phyloP scores from a whole-genome alignment of 2,888 invertebrate species.

The Protula sp. region DNA sequence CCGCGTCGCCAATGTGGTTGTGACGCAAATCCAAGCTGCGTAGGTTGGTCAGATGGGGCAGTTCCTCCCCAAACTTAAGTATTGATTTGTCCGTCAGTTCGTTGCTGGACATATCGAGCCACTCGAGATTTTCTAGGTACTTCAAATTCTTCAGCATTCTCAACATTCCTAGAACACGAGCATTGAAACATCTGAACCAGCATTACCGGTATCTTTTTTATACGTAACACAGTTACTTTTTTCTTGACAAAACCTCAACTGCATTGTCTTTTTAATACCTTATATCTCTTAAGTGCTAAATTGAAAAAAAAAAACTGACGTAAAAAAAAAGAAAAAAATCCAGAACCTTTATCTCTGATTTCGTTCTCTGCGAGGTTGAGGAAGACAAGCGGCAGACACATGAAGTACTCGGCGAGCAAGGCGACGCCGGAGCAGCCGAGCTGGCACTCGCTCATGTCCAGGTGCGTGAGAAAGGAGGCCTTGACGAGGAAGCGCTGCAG shows the following conservation, averaged over 20 bases:
- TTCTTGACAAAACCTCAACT: no score
- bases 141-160: conserved; percentile 12
- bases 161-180: no score
- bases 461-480: conserved; percentile 20
- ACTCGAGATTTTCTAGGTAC: conserved; percentile 20
- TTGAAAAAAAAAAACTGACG: neutral
- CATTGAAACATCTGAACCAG: no score
- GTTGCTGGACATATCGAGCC: conserved; percentile 21
- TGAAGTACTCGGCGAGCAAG: conserved; percentile 17
- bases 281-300: neutral
- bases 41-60: conserved; percentile 13
- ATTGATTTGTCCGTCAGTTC: conserved; percentile 16
- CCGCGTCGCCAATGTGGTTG: conserved; percentile 20
- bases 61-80: conserved; percentile 5
- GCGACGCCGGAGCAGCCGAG: conserved; percentile 14
- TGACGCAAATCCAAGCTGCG: conserved; percentile 18
- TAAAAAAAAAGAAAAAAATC: neutral
- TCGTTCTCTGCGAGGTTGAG: conserved; percentile 18
- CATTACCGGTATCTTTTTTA: no score
- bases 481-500: conserved; percentile 23
- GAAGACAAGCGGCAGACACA: conserved; percentile 19
- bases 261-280: neutral
- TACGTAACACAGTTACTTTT: no score
- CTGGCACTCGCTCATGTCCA: conserved; percentile 19
- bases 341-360: conserved; percentile 15